Evolutionary conservation across 1,140 invertebrate genomes (phyloP), one percentile per base, ranked within the genome.

Genomic region (Matsumurasca onukii): DNA sequence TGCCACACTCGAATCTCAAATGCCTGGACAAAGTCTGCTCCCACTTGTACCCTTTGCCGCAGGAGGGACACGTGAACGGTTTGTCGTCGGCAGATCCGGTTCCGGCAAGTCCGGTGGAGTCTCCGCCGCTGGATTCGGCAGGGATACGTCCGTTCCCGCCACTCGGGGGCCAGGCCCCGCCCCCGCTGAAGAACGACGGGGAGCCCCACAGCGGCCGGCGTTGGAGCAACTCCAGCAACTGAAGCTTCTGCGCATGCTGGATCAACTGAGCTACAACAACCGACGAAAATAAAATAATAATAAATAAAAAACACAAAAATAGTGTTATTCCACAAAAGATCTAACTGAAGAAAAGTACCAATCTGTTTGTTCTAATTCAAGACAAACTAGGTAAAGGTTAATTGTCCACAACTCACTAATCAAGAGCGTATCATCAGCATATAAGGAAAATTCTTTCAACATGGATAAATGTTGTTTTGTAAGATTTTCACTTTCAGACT

Each of bases 21-120:
- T 75, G 74, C 13, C 73, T 52, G 24, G 5, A 3, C 2, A 65
- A 39, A 62, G 85, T 87, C 57, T 86, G 85, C 12, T 80, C 79
- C 20, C 83, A 79, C 1, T 81, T 80, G 73, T 88, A 87, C 2
- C 78, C 79, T 59, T 86, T 85, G 13, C 84, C 84, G 71, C 86
- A 86, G 52, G 82, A 80, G 25, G 80, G 79, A 72, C 83, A 85
- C 29, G 78, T 81, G 66, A 78, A 79, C 31, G 24, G 31, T 15
- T 27, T 45, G n/a, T 45, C 62, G 1, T 59, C 55, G 5, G 5
- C 17, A 5, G 17, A 5, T 9, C 34, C 34, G 34, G 34, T 39
- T 9, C 34, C 17, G 17, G 5, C 17, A 5, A 17, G 5, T 24
- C 24, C 24, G n/a, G 3, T 9, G n/a, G 49, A 51, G n/a, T 5